These are phyloP conservation scores for Pangasius larnaudii DNA, from an alignment of 2,797 vertebrate genomes.

Conservation along the genomic window DNA sequence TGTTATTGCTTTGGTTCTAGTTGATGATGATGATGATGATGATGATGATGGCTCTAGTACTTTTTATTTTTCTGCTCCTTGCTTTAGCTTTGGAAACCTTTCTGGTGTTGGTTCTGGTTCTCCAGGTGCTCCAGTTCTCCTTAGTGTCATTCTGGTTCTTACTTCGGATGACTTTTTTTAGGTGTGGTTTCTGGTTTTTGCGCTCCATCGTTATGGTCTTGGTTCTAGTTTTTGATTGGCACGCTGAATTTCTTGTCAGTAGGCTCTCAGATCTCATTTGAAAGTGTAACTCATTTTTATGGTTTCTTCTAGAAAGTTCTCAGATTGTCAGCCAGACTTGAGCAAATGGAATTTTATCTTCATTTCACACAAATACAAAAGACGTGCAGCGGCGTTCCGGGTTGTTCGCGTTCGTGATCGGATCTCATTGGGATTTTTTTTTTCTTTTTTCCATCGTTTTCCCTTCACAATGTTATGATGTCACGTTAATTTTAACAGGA, in stretches of 20 bases:
- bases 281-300: not conserved
- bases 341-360: not conserved
- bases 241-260: no score
- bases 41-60: not conserved
- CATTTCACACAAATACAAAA: not conserved
- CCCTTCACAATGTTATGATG: no score
- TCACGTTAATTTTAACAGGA: not conserved
- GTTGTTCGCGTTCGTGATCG: not conserved
- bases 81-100: not conserved
- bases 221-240: not conserved
- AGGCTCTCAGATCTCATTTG: not conserved
- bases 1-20: not conserved
- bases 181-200: not conserved
- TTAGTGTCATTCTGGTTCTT: not conserved
- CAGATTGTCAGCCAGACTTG: not conserved
- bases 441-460: no score
- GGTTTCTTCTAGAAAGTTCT: conserved; percentile 5
- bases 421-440: not conserved
- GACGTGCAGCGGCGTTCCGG: not conserved
- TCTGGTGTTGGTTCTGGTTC: no score
- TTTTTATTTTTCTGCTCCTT: not conserved
- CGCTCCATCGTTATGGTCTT: not conserved
- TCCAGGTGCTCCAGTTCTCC: not conserved
- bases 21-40: no score
- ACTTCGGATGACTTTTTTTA: not conserved